Conservation (phyloP, 2,113 vertebrate species). For the Progne subis region DNA sequence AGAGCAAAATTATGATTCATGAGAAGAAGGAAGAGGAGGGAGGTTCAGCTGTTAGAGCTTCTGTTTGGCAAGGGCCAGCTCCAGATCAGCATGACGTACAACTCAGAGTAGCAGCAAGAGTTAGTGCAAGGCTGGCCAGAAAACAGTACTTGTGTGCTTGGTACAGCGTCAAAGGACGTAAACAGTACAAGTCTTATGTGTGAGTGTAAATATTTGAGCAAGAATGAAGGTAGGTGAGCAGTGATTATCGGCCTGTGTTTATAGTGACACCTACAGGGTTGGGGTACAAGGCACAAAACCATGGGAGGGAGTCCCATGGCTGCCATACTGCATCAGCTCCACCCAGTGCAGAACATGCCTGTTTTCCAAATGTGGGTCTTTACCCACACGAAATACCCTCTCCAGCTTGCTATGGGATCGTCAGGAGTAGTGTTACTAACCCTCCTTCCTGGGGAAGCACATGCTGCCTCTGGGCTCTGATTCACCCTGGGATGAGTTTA, state of each 20-base stretch:
- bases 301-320: accelerated
- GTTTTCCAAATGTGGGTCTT: not conserved
- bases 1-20: slow-evolving; percentile 31
- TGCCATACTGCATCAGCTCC: not conserved
- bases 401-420: not conserved
- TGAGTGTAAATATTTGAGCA: not conserved
- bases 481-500: not conserved
- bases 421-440: not conserved
- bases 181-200: accelerated
- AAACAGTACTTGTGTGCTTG: not conserved
- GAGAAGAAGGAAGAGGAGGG: not conserved
- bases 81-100: not conserved
- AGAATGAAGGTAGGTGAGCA: not conserved
- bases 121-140: not conserved
- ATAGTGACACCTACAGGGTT: not conserved
- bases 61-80: not conserved
- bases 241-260: not conserved
- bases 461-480: accelerated
- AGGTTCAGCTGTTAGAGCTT: slow-evolving; percentile 32
- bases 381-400: not conserved
- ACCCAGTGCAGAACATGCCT: not conserved
- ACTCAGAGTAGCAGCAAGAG: not conserved
- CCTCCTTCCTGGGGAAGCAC: not conserved
- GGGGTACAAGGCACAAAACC: not conserved
- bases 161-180: not conserved